Percentiles rank a stretch among this genome's conserved stretches.
Conservation (phyloP, 2,888 invertebrate genomes). For the Idaea aversata region DNA sequence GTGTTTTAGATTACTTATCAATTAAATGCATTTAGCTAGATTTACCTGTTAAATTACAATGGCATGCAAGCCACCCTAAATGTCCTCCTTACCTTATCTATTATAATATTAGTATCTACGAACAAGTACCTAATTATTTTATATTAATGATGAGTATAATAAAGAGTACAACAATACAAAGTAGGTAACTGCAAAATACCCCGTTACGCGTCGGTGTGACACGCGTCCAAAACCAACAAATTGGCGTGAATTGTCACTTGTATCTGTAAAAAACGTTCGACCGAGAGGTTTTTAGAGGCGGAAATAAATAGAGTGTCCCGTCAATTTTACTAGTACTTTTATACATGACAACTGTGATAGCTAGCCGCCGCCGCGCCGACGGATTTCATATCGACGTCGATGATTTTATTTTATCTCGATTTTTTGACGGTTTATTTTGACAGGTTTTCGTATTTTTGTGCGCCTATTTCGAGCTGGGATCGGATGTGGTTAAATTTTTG, state of each 20-base stretch:
- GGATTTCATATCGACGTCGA: constrained; percentile 21
- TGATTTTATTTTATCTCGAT: constrained; percentile 19
- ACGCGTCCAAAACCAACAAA: constrained; percentile 34
- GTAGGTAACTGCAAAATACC: not conserved
- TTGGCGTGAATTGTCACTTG: constrained; percentile 59
- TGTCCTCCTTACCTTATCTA: no score
- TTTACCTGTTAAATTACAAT: no score
- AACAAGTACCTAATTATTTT: no score
- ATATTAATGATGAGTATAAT: no score
- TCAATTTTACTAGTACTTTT: constrained; percentile 48
- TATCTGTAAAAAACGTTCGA: constrained; percentile 41
- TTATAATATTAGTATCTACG: no score
- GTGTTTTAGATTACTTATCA: no score
- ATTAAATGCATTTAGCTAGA: no score
- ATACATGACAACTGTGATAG: constrained; percentile 44
- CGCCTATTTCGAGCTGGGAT: not conserved
- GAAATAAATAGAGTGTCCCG: constrained; percentile 47
- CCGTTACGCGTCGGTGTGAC: constrained; percentile 39
- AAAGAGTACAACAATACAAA: not conserved
- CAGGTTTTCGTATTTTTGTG: not conserved
- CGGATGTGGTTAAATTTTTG: not conserved
- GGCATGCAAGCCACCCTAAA: no score
- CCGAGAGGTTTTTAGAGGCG: constrained; percentile 43
- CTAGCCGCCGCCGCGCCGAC: constrained; percentile 11
- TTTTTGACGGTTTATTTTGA: constrained; percentile 4